phyloP scores from a whole-genome alignment of 2,113 vertebrate species.

The Benitochromis conjunctus region DNA sequence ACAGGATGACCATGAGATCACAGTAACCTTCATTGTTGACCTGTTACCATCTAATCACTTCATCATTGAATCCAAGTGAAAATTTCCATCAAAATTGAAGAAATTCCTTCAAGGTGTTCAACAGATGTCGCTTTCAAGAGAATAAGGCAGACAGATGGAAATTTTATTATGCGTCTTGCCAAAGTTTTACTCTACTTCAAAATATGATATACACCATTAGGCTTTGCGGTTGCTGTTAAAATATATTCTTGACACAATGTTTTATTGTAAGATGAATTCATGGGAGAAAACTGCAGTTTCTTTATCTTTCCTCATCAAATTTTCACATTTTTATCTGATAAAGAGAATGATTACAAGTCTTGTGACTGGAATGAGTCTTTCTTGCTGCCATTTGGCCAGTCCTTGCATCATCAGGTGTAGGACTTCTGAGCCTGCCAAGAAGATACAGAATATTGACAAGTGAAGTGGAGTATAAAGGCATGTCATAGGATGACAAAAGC shows the following conservation, averaged over 20 bases:
- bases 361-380: background rate
- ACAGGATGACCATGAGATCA: background rate
- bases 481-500: conserved; percentile 5
- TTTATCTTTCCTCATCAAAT: background rate
- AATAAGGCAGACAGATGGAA: background rate
- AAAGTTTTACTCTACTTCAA: background rate
- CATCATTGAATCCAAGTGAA: accelerated
- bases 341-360: conserved; percentile 7
- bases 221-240: background rate
- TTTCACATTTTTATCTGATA: background rate
- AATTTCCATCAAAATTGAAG: accelerated
- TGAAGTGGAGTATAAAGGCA: conserved; percentile 3
- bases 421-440: background rate
- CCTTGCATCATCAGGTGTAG: conserved; percentile 53
- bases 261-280: background rate
- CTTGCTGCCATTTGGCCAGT: conserved; percentile 25
- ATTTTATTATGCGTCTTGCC: background rate
- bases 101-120: background rate
- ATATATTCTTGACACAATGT: background rate
- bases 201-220: background rate
- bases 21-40: background rate
- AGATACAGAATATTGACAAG: background rate
- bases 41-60: background rate
- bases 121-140: background rate
- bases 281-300: background rate